A percentile compares a stretch with the other conserved stretches of the same genome.
Conservation (phyloP, 2,113 vertebrate genomes). For the Pheucticus melanocephalus region DNA sequence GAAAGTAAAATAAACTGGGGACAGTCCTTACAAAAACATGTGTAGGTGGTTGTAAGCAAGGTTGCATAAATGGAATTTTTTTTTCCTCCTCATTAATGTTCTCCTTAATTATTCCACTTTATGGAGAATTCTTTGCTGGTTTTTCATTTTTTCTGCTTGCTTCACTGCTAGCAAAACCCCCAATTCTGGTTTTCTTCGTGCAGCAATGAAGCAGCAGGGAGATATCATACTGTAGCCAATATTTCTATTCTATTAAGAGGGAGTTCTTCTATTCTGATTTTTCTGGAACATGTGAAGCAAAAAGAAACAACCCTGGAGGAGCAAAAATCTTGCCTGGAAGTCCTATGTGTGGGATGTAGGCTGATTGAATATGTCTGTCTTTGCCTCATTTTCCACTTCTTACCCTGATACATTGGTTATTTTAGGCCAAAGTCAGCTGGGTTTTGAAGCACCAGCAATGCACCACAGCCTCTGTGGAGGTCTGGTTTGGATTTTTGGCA, state of each 20-base stretch:
- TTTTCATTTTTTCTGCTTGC: background rate
- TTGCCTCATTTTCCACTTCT: background rate
- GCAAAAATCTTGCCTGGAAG: background rate
- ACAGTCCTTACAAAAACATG: background rate
- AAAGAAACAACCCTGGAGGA: rapidly evolving
- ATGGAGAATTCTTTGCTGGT: background rate
- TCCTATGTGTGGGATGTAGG: background rate
- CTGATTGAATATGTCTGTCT: background rate
- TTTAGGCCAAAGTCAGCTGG: background rate
- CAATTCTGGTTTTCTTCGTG: background rate
- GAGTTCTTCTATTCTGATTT: background rate
- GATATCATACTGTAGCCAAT: background rate
- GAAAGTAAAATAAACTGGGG: background rate
- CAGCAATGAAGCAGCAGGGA: background rate
- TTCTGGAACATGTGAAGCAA: background rate
- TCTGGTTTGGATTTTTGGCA: background rate
- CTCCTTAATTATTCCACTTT: background rate
- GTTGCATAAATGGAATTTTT: background rate
- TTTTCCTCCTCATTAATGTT: background rate
- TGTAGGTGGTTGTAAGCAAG: background rate
- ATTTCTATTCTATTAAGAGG: background rate
- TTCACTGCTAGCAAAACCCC: background rate
- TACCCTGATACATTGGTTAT: background rate
- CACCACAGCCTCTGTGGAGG: rapidly evolving
- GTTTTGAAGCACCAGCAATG: background rate